Conservation (phyloP, 2,113 vertebrate genomes). For the Scomber japonicus region DNA sequence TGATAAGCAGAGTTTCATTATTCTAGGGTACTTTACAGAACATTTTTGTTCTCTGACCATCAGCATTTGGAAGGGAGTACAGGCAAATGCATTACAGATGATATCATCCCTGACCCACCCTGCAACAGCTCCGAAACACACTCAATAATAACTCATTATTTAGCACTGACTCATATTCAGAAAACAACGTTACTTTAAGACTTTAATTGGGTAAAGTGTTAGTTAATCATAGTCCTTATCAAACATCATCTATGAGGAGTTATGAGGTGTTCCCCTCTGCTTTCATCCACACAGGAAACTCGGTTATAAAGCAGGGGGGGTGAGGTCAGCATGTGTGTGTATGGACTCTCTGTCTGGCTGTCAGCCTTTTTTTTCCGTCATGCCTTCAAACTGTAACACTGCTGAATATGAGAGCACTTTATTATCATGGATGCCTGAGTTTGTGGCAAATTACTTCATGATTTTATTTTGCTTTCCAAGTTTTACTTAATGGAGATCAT, state of each 20-base stretch:
- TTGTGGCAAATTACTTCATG: too few relatives aligned
- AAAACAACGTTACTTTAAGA: neutral
- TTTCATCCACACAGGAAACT: slow-evolving; percentile 2
- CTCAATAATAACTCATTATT: slow-evolving; percentile 12
- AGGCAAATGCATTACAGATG: slow-evolving; percentile 41
- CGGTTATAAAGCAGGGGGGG: too few relatives aligned
- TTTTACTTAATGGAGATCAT: too few relatives aligned
- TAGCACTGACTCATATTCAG: neutral
- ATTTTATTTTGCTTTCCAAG: too few relatives aligned
- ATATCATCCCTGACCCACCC: slow-evolving; percentile 44
- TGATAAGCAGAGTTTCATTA: slow-evolving; percentile 18
- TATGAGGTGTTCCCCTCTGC: neutral
- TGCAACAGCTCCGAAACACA: slow-evolving; percentile 1
- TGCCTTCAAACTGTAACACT: too few relatives aligned
- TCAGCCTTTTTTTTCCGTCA: too few relatives aligned
- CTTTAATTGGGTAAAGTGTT: neutral
- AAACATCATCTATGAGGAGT: neutral
- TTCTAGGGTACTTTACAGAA: neutral
- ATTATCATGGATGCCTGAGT: too few relatives aligned
- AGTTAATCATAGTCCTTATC: neutral
- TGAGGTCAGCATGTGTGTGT: too few relatives aligned
- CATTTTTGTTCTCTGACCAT: slow-evolving; percentile 41
- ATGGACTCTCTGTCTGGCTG: too few relatives aligned
- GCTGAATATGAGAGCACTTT: too few relatives aligned
- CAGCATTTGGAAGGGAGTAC: slow-evolving; percentile 16